These are phyloP conservation scores for Odontomyia ornata DNA, from an alignment of 2,888 invertebrate genomes.

Conservation along the genomic window DNA sequence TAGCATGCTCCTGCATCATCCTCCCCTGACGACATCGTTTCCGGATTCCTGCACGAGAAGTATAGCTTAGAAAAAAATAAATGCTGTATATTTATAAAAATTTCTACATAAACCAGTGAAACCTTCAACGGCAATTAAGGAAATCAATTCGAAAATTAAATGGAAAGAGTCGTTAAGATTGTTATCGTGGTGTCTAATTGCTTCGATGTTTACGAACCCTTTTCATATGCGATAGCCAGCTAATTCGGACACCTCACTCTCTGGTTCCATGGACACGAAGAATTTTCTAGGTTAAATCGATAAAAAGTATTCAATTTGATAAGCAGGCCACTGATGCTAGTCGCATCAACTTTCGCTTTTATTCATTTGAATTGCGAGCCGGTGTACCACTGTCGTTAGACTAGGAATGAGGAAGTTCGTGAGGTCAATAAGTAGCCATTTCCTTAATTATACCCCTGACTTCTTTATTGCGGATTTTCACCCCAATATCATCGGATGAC, in stretches of 20 bases:
- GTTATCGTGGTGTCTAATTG: background rate
- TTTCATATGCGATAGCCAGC: background rate
- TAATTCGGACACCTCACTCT: background rate
- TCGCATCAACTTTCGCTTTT: background rate
- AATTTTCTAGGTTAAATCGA: conserved; percentile 41
- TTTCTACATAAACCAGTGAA: too few species aligned
- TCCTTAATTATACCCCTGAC: conserved; percentile 6
- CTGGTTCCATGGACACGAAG: background rate
- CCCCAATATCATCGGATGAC: conserved; percentile 59
- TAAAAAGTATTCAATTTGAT: conserved; percentile 20
- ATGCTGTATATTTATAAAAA: background rate
- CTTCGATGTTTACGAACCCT: background rate
- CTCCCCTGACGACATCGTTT: conserved; percentile 49
- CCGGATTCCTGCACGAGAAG: background rate
- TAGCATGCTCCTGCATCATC: conserved; percentile 52
- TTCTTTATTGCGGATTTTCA: conserved; percentile 69
- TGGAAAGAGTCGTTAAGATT: background rate
- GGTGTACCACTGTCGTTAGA: background rate
- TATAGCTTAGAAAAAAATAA: background rate
- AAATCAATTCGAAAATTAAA: background rate
- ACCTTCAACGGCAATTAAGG: too few species aligned
- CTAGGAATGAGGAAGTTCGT: conserved; percentile 14
- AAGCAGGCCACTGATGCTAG: background rate
- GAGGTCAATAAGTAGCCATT: conserved; percentile 13
- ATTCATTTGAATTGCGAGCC: background rate